Conservation (phyloP, 2,888 invertebrate genomes). For the Xestia sexstrigata region DNA sequence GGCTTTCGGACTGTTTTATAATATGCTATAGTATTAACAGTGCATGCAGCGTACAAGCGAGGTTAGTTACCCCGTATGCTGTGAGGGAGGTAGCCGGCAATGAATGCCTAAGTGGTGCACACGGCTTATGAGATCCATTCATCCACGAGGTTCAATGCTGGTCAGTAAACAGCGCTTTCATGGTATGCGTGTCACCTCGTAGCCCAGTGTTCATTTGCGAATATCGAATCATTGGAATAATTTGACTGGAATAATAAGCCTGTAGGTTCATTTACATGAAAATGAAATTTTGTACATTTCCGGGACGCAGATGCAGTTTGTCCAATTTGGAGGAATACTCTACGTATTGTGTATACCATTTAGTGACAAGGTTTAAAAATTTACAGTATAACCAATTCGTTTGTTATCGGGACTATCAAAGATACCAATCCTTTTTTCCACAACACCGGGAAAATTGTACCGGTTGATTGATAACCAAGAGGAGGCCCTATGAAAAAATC, state of each 20-base stretch:
- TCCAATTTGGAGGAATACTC: constrained; percentile 2
- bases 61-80: constrained; percentile 83
- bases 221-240: constrained; percentile 50
- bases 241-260: constrained; percentile 28
- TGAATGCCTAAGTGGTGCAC: constrained; percentile 85
- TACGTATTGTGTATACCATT: constrained; percentile 6
- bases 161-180: constrained; percentile 84
- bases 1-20: constrained; percentile 45
- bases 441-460: constrained; percentile 7
- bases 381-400: background rate
- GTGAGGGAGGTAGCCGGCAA: constrained; percentile 76
- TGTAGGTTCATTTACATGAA: constrained; percentile 30
- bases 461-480: constrained; percentile 18
- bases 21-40: constrained; percentile 53
- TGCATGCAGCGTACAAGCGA: constrained; percentile 73
- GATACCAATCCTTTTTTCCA: constrained; percentile 17
- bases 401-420: constrained; percentile 3
- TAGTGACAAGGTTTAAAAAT: background rate
- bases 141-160: constrained; percentile 80
- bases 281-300: constrained; percentile 23
- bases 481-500: constrained; percentile 1
- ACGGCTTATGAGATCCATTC: constrained; percentile 80
- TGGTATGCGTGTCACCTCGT: constrained; percentile 84
- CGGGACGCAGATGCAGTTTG: constrained; percentile 1
- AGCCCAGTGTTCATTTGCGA: constrained; percentile 77